Base-by-base conservation (phyloP, 2,888 invertebrate species). In the Cryptocheilus praepositus region DNA sequence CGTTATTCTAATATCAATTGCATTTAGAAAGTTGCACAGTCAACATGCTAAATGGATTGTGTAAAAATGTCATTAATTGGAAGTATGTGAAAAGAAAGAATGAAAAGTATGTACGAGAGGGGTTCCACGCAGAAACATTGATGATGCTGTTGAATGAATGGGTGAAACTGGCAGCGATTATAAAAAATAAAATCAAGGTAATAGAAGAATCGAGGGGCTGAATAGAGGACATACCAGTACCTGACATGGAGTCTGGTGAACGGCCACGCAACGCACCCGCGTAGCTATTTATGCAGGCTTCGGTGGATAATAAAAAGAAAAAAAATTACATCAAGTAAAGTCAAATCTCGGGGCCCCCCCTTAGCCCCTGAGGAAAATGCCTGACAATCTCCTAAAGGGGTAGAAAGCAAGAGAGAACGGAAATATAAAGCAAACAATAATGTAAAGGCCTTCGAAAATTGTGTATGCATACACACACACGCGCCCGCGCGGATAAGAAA, bases 241-340 rank as follows among this genome's bases (percentile, higher is more conserved):
- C 96, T 95, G 96, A 94, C 94, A 96, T 94, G 91, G 91, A 91
- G 91, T 93, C 92, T 90, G 93, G 92, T 90, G 94, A 93, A 86
- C 94, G 93, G 90, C 96, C 96, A 90, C 95, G 95, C 91, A 96
- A 92, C 90, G 95, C 95, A 91, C 95, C 94, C 90, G 96, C 96
- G 93, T 96, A 96, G 92, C 95, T 93, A 92, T 92, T 91, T 91
- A 87, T 86, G 88, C 85, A 88, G 88, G 85, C 88, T 89, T 88
- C 86, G 81, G 84, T 83, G 83, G 86, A 87, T 85, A 87, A 88
- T 85, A 88, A 86, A 88, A 86, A 87, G 87, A 87, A 85, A 85
- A 36, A 85, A 81, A 82, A 81, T 86, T 84, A 86, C 83, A 84
- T 87, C 87, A 87, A 86, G 83, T 86, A 80, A 87, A 79, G 80